Percentiles rank a stretch among this genome's conserved stretches.
phyloP scores from a whole-genome alignment of 2,888 invertebrate species.

The Diarsia dahlii region DNA sequence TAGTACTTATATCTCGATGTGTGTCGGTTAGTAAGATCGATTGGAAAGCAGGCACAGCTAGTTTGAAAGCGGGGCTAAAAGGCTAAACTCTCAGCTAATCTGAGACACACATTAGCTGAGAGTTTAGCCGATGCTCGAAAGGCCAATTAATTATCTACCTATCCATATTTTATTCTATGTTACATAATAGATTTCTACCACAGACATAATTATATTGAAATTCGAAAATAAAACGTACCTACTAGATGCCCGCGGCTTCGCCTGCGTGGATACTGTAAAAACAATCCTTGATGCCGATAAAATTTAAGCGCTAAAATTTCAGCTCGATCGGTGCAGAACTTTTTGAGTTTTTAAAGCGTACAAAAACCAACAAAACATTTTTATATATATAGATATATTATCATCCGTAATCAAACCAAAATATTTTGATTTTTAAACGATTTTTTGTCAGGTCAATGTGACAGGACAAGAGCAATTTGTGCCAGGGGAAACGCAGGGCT shows the following conservation, averaged over 20 bases:
- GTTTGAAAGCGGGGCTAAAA: no score
- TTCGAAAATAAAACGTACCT: not conserved
- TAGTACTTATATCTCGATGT: no score
- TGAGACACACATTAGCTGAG: no score
- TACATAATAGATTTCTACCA: not conserved
- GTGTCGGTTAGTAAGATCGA: not conserved
- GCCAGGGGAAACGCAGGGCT: not conserved
- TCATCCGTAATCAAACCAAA: not conserved
- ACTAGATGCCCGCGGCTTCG: no score
- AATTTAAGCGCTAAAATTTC: no score
- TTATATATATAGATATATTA: no score
- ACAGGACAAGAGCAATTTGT: not conserved
- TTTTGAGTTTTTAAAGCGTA: no score
- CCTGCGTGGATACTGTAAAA: no score
- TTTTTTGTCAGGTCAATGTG: not conserved
- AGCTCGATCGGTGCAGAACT: no score
- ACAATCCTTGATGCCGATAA: no score
- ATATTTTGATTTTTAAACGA: not conserved
- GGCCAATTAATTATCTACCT: not conserved
- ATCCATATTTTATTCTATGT: not conserved
- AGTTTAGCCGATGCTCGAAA: not conserved
- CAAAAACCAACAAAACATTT: no score
- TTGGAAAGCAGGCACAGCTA: conserved; percentile 1
- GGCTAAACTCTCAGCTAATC: no score
- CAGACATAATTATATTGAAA: not conserved